These are phyloP conservation scores for Torymus tubicola DNA, from an alignment of 2,888 invertebrate genomes.

Conservation along the genomic window DNA sequence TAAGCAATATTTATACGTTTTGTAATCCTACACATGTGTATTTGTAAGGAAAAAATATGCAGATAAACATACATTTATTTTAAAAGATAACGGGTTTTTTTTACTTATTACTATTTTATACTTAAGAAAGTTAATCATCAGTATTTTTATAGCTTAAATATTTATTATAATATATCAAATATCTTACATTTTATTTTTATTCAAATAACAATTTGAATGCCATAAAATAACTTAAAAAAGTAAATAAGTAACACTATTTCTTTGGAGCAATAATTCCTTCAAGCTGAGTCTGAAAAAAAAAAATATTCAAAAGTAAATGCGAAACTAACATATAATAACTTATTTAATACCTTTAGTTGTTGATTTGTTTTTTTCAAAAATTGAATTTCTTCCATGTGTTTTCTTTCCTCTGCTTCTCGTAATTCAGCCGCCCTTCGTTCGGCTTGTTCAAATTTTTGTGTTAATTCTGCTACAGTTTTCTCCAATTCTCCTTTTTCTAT, in stretches of 20 bases:
- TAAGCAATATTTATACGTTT: slow-evolving; percentile 73
- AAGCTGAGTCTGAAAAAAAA: slow-evolving; percentile 86
- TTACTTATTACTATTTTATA: slow-evolving; percentile 54
- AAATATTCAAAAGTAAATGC: background rate
- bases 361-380: slow-evolving; percentile 96
- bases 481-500: slow-evolving; percentile 81
- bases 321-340: background rate
- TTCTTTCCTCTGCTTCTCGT: slow-evolving; percentile 92
- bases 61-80: slow-evolving; percentile 67
- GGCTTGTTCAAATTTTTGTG: slow-evolving; percentile 87
- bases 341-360: slow-evolving; percentile 86
- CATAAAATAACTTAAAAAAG: slow-evolving; percentile 21
- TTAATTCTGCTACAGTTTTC: slow-evolving; percentile 79
- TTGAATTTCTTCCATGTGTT: slow-evolving; percentile 93
- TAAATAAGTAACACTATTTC: slow-evolving; percentile 80
- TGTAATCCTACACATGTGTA: slow-evolving; percentile 68
- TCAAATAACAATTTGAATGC: slow-evolving; percentile 13
- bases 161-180: too few species aligned
- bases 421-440: slow-evolving; percentile 90
- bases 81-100: slow-evolving; percentile 58
- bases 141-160: slow-evolving; percentile 36
- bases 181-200: background rate
- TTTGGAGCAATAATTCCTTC: slow-evolving; percentile 97
- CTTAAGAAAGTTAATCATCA: slow-evolving; percentile 33
- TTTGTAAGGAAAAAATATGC: slow-evolving; percentile 66